These are phyloP conservation scores for Herpailurus yagouaroundi DNA, from an alignment of 2,113 vertebrate genomes.

Conservation along the genomic window DNA sequence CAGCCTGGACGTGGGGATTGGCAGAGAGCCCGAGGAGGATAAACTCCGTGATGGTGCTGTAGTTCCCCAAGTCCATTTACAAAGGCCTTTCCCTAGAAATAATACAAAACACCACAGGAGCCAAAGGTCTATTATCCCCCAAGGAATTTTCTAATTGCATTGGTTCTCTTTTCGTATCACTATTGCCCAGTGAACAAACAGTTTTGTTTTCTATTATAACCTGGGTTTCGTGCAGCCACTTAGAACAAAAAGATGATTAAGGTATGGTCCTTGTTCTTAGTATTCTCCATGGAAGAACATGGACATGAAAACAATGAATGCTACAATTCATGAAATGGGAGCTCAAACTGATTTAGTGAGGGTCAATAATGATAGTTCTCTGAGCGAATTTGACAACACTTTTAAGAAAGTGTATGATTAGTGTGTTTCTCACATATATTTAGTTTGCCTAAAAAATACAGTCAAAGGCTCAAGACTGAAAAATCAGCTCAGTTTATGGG, in stretches of 20 bases:
- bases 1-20: not conserved
- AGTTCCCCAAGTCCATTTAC: constrained; percentile 25
- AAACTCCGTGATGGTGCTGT: constrained; percentile 22
- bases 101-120: not conserved
- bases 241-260: not conserved
- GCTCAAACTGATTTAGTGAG: not conserved
- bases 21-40: not conserved
- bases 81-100: constrained; percentile 14
- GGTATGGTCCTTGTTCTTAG: not conserved
- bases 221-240: not conserved
- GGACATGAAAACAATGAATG: not conserved
- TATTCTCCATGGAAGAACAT: not conserved
- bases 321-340: not conserved
- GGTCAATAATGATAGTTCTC: not conserved
- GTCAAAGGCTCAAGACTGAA: not conserved
- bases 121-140: not conserved
- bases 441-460: not conserved
- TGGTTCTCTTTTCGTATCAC: not conserved
- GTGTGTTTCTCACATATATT: not conserved
- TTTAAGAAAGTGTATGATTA: not conserved
- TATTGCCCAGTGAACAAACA: not conserved
- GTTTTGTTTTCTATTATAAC: not conserved
- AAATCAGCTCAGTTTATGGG: not conserved
- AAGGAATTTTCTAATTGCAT: not conserved
- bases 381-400: not conserved